Percentiles rank a stretch among this genome's conserved stretches.
Evolutionary conservation across 1,140 invertebrate species (phyloP).

Genomic region (Lineus longissimus): DNA sequence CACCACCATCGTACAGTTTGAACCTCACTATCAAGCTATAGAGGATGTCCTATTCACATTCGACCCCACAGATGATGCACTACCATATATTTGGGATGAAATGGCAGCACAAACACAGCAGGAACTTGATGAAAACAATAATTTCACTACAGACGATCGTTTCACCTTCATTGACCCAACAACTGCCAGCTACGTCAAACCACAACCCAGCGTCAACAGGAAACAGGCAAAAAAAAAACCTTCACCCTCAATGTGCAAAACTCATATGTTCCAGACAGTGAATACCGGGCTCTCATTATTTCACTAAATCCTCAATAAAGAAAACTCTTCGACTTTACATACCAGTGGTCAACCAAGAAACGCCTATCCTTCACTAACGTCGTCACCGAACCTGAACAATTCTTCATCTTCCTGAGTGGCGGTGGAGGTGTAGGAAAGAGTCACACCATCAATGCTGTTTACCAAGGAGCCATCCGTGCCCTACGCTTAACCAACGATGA

Average conservation of each 20-base stretch:
- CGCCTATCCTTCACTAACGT: not conserved
- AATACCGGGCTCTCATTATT: too few relatives aligned
- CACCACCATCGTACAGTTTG: constrained; percentile 3
- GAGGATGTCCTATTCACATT: constrained; percentile 9
- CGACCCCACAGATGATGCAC: not conserved
- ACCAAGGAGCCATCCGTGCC: constrained; percentile 1
- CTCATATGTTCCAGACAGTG: too few relatives aligned
- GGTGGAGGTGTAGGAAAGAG: constrained; percentile 19
- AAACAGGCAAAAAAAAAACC: too few relatives aligned
- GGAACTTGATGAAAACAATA: constrained; percentile 9
- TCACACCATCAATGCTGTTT: constrained; percentile 14
- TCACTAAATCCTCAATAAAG: constrained; percentile 4
- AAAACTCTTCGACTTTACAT: constrained; percentile 12
- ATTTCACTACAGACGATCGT: not conserved
- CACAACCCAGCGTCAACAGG: constrained; percentile 9
- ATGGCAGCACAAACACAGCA: constrained; percentile 9
- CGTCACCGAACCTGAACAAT: constrained; percentile 11
- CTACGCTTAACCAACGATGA: constrained; percentile 9
- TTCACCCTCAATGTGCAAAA: constrained; percentile 10
- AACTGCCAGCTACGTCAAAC: constrained; percentile 7
- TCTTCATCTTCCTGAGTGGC: constrained; percentile 23
- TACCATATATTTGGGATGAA: constrained; percentile 9
- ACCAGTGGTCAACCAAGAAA: constrained; percentile 16
- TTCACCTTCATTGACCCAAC: constrained; percentile 9
- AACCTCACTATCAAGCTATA: constrained; percentile 9